These are phyloP conservation scores for Myotis vivesi DNA, from an alignment of 2,797 vertebrate species.

Conservation along the genomic window DNA sequence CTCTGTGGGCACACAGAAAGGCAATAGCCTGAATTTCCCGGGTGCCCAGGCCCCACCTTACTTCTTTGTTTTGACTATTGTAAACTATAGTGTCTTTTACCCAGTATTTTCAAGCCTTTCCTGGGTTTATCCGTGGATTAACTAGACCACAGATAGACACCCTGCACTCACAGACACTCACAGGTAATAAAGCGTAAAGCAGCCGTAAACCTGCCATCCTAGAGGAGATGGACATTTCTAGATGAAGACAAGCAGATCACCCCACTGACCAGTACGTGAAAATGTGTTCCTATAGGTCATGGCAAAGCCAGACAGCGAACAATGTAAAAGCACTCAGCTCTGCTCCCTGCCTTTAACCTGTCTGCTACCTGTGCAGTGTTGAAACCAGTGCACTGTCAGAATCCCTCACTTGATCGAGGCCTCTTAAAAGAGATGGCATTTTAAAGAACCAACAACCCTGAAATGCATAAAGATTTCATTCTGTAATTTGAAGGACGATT, in stretches of 20 bases:
- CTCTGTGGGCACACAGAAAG: neutral
- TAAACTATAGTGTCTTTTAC: neutral
- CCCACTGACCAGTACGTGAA: neutral
- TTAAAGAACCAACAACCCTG: neutral
- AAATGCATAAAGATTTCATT: constrained; percentile 27
- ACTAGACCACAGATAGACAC: neutral
- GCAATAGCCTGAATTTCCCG: neutral
- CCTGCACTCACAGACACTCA: neutral
- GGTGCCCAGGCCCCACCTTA: neutral
- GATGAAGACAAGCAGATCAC: neutral
- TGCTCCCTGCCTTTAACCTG: neutral
- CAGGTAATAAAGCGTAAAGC: neutral
- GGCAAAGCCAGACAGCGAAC: neutral
- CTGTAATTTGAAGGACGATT: neutral
- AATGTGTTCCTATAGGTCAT: neutral
- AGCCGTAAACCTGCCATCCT: neutral
- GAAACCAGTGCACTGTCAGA: neutral
- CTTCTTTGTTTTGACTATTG: neutral
- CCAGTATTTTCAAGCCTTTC: neutral
- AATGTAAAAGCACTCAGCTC: neutral
- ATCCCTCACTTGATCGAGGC: neutral
- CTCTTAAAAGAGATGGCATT: constrained; percentile 23
- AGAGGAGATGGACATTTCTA: neutral
- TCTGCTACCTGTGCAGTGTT: neutral
- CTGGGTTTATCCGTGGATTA: neutral